Percentiles rank a stretch among this genome's conserved stretches.
These are phyloP conservation scores for Erythrolamprus reginae DNA, from an alignment of 2,113 vertebrate species.

Conservation along the genomic window DNA sequence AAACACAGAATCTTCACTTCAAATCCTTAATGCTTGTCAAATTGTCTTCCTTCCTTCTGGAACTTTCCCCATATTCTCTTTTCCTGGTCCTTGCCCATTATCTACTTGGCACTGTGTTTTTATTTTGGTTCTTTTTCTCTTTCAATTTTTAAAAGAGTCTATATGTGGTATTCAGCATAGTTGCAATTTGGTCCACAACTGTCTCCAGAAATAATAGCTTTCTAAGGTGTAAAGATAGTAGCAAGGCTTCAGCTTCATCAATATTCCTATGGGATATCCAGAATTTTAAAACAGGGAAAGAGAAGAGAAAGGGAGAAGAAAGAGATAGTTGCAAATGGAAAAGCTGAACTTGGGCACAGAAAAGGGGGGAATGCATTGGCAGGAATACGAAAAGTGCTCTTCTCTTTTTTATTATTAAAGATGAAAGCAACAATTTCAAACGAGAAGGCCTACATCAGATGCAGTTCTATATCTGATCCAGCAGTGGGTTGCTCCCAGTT, in stretches of 20 bases:
- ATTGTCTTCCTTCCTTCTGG: not conserved
- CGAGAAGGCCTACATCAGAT: not conserved
- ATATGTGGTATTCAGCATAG: not conserved
- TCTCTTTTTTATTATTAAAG: not conserved
- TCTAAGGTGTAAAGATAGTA: not conserved
- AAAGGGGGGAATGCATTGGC: not conserved
- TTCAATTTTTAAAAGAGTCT: not conserved
- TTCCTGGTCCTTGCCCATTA: not conserved
- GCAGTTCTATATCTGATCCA: not conserved
- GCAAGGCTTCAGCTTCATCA: not conserved
- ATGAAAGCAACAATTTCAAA: not conserved
- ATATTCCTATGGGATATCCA: not conserved
- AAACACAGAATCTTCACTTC: no score
- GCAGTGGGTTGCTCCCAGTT: no score
- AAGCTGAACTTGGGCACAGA: not conserved
- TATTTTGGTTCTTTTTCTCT: not conserved
- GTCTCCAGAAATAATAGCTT: not conserved
- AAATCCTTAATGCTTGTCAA: not conserved
- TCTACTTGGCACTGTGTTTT: not conserved
- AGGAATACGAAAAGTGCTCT: not conserved
- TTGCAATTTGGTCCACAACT: not conserved
- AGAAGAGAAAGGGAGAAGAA: not conserved
- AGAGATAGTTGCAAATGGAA: not conserved
- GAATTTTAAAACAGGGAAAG: not conserved
- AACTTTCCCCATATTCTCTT: not conserved